Percentiles rank a stretch among this genome's conserved stretches.
phyloP scores from a whole-genome alignment of 2,113 vertebrate genomes.

The Perca schrenkii region DNA sequence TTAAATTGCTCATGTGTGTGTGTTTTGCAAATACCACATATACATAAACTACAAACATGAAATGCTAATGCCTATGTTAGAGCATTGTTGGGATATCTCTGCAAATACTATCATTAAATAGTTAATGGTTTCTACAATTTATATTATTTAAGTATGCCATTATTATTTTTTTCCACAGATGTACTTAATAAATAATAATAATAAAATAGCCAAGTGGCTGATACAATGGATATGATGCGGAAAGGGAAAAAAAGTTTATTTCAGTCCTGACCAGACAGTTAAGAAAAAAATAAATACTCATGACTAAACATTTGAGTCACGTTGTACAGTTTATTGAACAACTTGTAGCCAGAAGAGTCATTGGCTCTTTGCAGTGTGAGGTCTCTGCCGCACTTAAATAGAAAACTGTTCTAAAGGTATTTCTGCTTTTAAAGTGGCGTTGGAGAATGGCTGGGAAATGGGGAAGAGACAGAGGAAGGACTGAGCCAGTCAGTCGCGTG shows the following conservation, averaged over 20 bases:
- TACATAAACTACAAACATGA: neutral
- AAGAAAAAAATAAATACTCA: constrained; percentile 24
- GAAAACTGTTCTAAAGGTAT: constrained; percentile 25
- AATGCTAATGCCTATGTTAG: neutral
- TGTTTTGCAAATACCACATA: neutral
- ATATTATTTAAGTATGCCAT: neutral
- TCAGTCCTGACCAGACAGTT: constrained; percentile 31
- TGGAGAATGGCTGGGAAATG: constrained; percentile 27
- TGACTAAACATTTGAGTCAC: constrained; percentile 48
- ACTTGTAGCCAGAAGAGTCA: constrained; percentile 18
- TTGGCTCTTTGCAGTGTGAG: constrained; percentile 12
- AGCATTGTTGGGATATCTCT: neutral
- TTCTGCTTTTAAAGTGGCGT: constrained; percentile 59
- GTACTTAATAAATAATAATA: neutral
- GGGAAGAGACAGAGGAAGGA: constrained; percentile 32
- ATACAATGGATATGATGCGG: neutral
- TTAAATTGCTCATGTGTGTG: neutral
- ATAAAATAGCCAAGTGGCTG: neutral
- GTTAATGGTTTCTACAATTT: neutral
- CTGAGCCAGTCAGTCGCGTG: constrained; percentile 14
- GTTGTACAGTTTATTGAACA: neutral
- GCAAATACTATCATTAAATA: neutral
- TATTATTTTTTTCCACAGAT: neutral
- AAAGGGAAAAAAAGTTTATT: constrained; percentile 17
- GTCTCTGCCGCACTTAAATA: constrained; percentile 33